Evolutionary conservation across 2,888 invertebrate species (phyloP).

Genomic region (Synergus japonicus): DNA sequence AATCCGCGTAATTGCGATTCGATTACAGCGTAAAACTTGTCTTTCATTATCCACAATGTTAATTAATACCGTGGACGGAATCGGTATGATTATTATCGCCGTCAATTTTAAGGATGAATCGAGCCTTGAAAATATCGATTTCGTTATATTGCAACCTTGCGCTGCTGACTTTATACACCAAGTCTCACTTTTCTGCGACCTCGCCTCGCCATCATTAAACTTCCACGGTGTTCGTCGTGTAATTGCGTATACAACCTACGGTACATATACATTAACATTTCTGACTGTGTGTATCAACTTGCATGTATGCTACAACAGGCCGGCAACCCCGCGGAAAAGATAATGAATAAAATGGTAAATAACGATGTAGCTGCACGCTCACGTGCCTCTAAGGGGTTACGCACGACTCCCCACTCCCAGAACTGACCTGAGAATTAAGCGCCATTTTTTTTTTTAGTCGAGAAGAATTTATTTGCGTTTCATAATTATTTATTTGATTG

Average conservation of each 20-base stretch:
- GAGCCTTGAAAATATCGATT: slow-evolving; percentile 41
- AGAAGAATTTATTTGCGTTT: slow-evolving; percentile 15
- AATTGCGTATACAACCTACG: slow-evolving; percentile 47
- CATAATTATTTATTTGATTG: slow-evolving; percentile 19
- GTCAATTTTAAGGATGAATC: slow-evolving; percentile 35
- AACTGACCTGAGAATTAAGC: slow-evolving; percentile 25
- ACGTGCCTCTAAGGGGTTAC: slow-evolving; percentile 48
- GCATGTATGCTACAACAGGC: slow-evolving; percentile 42
- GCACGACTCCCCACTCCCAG: slow-evolving; percentile 46
- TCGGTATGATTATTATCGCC: slow-evolving; percentile 34
- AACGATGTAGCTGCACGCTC: slow-evolving; percentile 55
- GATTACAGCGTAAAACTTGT: slow-evolving; percentile 27
- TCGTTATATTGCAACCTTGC: slow-evolving; percentile 40
- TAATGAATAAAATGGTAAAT: slow-evolving; percentile 65
- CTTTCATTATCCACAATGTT: slow-evolving; percentile 28
- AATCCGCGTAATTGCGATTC: slow-evolving; percentile 8
- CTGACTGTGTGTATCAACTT: slow-evolving; percentile 3
- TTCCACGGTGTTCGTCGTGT: slow-evolving; percentile 49
- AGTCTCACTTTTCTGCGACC: slow-evolving; percentile 42
- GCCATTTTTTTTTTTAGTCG: slow-evolving; percentile 30
- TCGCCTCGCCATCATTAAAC: slow-evolving; percentile 52
- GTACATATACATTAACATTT: slow-evolving; percentile 13
- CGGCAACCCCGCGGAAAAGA: slow-evolving; percentile 52
- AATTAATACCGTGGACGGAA: slow-evolving; percentile 23
- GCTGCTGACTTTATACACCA: slow-evolving; percentile 40